Evolutionary conservation across 2,888 invertebrate genomes (phyloP), one percentile per base, ranked within the genome.

Genomic region (Heliconius erato): DNA sequence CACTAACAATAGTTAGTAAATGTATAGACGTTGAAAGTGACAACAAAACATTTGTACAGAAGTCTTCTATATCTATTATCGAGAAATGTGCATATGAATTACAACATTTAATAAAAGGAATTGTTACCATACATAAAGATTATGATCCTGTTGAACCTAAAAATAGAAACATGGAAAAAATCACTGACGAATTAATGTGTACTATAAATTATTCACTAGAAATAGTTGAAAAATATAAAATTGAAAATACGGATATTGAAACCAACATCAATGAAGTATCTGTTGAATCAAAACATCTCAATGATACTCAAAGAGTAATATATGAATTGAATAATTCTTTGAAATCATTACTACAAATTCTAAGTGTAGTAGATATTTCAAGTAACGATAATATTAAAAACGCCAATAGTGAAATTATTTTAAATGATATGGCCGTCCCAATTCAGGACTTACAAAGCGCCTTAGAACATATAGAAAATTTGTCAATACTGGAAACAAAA

Each of bases 21-120:
- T 97, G 97, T 88, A 96, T 97, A 65, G 97, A 97, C 87, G 96
- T 97, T 86, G 97, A 97, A 90, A 97, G 97, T 86, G 97, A 96
- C 65, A 97, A 96, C 19, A 97, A 96, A 80, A 97, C 97, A 0
- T 91, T 97, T 14, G 97, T 97, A 2, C 97, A 97, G 88, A 96
- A 97, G 88, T 97, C 97, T 0, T 97, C 97, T 89, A 96, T 97
- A 23, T 97, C 97, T 86, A 96, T 97, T 83, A 93, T 97, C 81
- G 97, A 97, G 87, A 96, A 95, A 40, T 96, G 97, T 82, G 96
- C 97, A 5, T 91, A 93, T 74, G 95, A 97, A 84, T 92, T 97
- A 85, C 95, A 96, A 76, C 94, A 96, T 74, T 92, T 96, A 9
- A 92, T 97, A 77, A 93, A 95, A 26, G 94, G 96, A 85, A 89